Conservation (phyloP, 2,113 vertebrate genomes). For the Grus americana region DNA sequence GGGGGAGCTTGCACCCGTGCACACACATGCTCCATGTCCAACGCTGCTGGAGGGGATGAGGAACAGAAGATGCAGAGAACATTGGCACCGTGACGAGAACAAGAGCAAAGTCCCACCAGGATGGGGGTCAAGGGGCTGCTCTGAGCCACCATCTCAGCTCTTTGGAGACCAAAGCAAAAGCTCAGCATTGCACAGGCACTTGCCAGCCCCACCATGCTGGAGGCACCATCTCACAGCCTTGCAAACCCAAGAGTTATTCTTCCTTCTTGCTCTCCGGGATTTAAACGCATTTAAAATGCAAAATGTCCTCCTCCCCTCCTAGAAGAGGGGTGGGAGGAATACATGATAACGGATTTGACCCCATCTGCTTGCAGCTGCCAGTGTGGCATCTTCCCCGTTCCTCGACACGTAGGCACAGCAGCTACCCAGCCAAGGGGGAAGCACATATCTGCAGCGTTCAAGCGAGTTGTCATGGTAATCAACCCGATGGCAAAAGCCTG, state of each 20-base stretch:
- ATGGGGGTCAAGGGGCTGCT: not conserved
- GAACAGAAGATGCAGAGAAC: not conserved
- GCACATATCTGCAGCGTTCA: not conserved
- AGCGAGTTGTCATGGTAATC: not conserved
- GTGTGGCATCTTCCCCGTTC: not conserved
- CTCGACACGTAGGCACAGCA: accelerated
- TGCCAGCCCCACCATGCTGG: not conserved
- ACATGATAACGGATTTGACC: not conserved
- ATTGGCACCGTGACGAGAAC: accelerated
- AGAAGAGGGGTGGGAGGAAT: not conserved
- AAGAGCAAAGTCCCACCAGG: not conserved
- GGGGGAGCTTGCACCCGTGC: accelerated
- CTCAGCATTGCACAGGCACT: not conserved
- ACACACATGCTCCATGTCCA: accelerated
- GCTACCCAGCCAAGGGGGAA: not conserved
- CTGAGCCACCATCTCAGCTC: accelerated
- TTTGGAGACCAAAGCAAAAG: not conserved
- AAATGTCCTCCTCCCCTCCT: not conserved
- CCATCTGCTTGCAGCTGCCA: conserved; percentile 53
- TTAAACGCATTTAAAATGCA: not conserved
- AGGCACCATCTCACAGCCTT: not conserved
- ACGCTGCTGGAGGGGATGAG: not conserved
- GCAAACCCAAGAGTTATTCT: not conserved
- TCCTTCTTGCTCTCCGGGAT: not conserved
- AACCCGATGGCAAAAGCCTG: accelerated